A percentile compares a stretch with the other conserved stretches of the same genome.
Evolutionary conservation across 35 echinoderm and acorn worm species (phyloP).

Genomic region (Acanthaster planci): DNA sequence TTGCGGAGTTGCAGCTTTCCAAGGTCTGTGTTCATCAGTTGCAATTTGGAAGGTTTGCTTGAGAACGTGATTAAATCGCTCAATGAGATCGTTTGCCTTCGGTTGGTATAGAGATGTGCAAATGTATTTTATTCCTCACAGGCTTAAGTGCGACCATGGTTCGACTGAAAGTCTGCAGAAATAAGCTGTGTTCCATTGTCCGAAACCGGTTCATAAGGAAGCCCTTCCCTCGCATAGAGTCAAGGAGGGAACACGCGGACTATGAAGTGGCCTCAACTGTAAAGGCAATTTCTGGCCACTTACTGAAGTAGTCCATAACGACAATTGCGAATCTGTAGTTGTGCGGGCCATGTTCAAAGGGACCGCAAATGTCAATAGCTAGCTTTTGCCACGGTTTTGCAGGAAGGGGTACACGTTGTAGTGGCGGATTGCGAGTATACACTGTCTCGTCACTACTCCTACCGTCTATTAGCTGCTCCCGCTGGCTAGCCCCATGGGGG

Average conservation of each 20-base stretch:
- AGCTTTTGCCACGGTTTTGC: slow-evolving; percentile 54
- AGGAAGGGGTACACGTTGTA: slow-evolving; percentile 63
- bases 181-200: slow-evolving; percentile 54
- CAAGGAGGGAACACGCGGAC: slow-evolving; percentile 33
- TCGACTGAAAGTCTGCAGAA: slow-evolving; percentile 46
- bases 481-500: too few relatives aligned
- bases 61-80: too few relatives aligned
- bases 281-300: slow-evolving; percentile 28
- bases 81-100: slow-evolving; percentile 30
- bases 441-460: slow-evolving; percentile 51
- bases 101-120: slow-evolving; percentile 41
- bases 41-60: too few relatives aligned
- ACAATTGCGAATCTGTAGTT: slow-evolving; percentile 65
- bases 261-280: slow-evolving; percentile 29
- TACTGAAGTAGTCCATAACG: too few relatives aligned
- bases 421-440: slow-evolving; percentile 16
- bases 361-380: slow-evolving; percentile 59
- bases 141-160: too few relatives aligned
- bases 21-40: slow-evolving; percentile 49
- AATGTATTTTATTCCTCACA: slow-evolving; percentile 56
- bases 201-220: slow-evolving; percentile 41
- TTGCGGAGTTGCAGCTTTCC: slow-evolving; percentile 47
- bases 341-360: slow-evolving; percentile 39
- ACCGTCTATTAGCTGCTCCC: too few relatives aligned
- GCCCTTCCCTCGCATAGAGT: slow-evolving; percentile 48